Percentiles rank a stretch among this genome's conserved stretches.
Evolutionary conservation across 2,797 vertebrate genomes (phyloP).

Genomic region (Lates japonicus): DNA sequence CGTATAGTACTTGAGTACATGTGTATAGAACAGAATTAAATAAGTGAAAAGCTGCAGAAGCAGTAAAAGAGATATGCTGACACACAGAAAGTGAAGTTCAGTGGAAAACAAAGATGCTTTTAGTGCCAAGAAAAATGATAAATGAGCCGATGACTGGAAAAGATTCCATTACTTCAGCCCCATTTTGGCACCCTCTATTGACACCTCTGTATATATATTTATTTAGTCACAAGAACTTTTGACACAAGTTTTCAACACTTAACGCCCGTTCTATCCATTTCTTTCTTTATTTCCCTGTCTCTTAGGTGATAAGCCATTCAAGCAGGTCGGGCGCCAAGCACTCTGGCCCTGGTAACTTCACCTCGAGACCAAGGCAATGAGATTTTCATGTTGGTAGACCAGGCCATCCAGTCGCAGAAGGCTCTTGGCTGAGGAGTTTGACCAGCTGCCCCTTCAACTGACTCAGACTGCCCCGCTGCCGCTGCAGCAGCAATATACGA

Average conservation of each 20-base stretch:
- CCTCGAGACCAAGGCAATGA: slow-evolving; percentile 98
- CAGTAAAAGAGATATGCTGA: slow-evolving; percentile 6
- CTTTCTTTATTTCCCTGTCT: background rate
- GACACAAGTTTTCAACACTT: background rate
- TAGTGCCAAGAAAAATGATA: slow-evolving; percentile 30
- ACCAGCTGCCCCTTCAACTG: slow-evolving; percentile 80
- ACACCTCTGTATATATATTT: background rate
- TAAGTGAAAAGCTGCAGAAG: background rate
- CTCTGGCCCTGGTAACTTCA: slow-evolving; percentile 97
- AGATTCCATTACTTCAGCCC: slow-evolving; percentile 26
- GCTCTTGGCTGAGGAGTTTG: slow-evolving; percentile 88
- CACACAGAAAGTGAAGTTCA: slow-evolving; percentile 21
- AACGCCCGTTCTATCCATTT: background rate
- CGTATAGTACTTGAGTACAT: no score
- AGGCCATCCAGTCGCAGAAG: slow-evolving; percentile 93
- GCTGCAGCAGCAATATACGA: slow-evolving; percentile 77
- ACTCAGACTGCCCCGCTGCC: slow-evolving; percentile 78
- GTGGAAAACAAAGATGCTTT: slow-evolving; percentile 28
- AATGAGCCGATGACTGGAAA: slow-evolving; percentile 36
- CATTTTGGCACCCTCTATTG: background rate
- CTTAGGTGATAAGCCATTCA: slow-evolving; percentile 98
- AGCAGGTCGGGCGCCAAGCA: slow-evolving; percentile 94
- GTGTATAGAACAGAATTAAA: background rate
- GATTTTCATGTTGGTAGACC: slow-evolving; percentile 94
- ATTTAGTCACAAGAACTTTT: slow-evolving; percentile 4